phyloP scores from a whole-genome alignment of 2,797 vertebrate species.

The Pogonophryne albipinna region DNA sequence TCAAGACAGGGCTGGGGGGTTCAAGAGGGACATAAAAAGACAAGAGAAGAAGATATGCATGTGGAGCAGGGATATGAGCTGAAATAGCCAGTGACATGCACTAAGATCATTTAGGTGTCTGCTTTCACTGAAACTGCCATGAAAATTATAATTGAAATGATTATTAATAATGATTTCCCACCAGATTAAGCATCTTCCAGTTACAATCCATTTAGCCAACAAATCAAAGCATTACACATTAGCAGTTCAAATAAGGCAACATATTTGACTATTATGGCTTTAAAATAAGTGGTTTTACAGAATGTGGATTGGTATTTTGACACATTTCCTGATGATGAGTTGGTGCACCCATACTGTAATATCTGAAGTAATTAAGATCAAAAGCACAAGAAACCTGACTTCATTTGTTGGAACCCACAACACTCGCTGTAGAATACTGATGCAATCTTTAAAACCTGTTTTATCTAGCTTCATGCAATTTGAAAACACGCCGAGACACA shows the following conservation, averaged over 20 bases:
- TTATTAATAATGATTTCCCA: neutral
- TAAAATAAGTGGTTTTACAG: neutral
- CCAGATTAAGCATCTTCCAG: neutral
- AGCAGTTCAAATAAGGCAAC: neutral
- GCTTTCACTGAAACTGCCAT: neutral
- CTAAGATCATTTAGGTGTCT: neutral
- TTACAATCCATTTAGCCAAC: neutral
- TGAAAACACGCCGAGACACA: conserved; percentile 36
- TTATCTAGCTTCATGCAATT: conserved; percentile 26
- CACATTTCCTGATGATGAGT: neutral
- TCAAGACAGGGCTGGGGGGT: conserved; percentile 1
- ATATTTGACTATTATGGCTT: neutral
- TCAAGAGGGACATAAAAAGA: conserved; percentile 1
- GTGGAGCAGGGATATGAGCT: conserved; percentile 3
- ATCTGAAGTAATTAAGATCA: neutral
- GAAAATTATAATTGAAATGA: neutral
- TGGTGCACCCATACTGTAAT: neutral
- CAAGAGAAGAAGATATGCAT: neutral
- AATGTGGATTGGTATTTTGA: neutral
- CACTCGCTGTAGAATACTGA: neutral
- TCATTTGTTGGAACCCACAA: neutral
- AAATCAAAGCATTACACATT: neutral
- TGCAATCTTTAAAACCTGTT: neutral
- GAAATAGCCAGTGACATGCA: neutral
- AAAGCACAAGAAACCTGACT: neutral